Conservation (phyloP, 2,113 vertebrate genomes). For the Lepus europaeus region DNA sequence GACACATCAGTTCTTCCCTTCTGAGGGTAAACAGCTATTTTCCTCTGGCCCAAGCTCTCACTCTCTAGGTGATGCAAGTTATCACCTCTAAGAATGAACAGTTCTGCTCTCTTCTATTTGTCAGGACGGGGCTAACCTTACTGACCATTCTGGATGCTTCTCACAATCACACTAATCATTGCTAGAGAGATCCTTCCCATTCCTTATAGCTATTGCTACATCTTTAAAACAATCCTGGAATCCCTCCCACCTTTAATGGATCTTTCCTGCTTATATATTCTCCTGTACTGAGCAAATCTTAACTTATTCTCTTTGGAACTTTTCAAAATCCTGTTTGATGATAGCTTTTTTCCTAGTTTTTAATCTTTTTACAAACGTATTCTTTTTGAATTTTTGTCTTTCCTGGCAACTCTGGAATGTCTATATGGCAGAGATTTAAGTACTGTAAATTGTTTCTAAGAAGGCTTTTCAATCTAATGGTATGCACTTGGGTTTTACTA, state of each 20-base stretch:
- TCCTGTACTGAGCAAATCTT: not conserved
- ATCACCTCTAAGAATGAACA: not conserved
- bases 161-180: not conserved
- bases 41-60: not conserved
- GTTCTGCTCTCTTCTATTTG: not conserved
- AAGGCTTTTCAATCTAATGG: conserved; percentile 34
- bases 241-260: not conserved
- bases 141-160: not conserved
- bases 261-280: not conserved
- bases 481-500: not conserved
- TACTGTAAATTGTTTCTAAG: not conserved
- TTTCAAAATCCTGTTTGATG: conserved; percentile 50
- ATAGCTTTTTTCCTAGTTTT: not conserved
- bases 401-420: not conserved
- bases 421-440: not conserved
- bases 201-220: not conserved
- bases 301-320: conserved; percentile 17
- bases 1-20: conserved; percentile 10
- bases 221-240: not conserved
- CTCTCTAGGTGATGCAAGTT: not conserved
- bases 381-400: not conserved
- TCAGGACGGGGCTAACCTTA: not conserved
- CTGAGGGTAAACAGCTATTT: not conserved
- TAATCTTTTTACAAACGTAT: conserved; percentile 10
- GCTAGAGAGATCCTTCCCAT: not conserved